A percentile compares a stretch with the other conserved stretches of the same genome.
Conservation (phyloP, 2,113 vertebrate genomes). For the Tyto alba region DNA sequence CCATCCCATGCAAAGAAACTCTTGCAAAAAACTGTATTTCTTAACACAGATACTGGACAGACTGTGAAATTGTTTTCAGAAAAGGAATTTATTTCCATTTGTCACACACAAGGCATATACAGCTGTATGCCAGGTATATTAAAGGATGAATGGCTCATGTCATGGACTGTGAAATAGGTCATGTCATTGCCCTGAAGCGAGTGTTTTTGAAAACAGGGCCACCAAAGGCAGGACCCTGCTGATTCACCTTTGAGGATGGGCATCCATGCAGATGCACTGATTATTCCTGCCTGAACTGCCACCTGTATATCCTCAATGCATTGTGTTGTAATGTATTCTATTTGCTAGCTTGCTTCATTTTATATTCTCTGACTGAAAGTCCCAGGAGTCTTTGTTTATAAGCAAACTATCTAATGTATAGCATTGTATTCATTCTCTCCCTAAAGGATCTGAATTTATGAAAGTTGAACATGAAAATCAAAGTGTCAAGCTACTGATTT, state of each 20-base stretch:
- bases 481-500: neutral
- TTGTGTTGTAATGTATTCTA: neutral
- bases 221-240: neutral
- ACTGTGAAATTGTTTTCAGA: constrained; percentile 13
- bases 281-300: neutral
- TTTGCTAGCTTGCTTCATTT: neutral
- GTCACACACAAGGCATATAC: neutral
- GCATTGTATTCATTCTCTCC: neutral
- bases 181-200: neutral
- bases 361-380: neutral
- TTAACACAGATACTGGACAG: neutral
- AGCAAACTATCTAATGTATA: neutral
- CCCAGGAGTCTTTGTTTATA: neutral
- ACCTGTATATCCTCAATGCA: neutral
- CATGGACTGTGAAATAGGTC: neutral
- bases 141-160: neutral
- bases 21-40: neutral
- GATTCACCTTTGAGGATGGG: neutral
- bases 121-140: neutral
- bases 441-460: neutral
- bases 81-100: constrained; percentile 20
- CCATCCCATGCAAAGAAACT: neutral
- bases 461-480: neutral
- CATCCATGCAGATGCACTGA: neutral
- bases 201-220: neutral